Percentiles rank a stretch among this genome's conserved stretches.
These are phyloP conservation scores for Dromiciops gliroides DNA, from an alignment of 2,113 vertebrate genomes.

Conservation along the genomic window DNA sequence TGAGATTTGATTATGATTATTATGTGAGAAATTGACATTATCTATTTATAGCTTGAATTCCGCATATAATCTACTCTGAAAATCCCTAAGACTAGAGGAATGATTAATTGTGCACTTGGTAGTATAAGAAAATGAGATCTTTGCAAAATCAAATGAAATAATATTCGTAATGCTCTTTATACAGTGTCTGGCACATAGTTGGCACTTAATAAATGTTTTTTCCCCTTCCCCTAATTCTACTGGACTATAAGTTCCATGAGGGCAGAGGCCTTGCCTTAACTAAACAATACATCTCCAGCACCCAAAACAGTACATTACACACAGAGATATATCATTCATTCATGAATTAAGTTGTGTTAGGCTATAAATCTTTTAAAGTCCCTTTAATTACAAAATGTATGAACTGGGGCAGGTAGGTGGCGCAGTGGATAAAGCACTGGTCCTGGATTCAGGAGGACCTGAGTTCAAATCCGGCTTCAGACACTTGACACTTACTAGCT, in stretches of 20 bases:
- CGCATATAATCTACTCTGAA: background rate
- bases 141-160: background rate
- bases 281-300: background rate
- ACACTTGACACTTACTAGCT: no score
- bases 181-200: background rate
- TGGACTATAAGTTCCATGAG: background rate
- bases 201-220: background rate
- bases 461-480: no score
- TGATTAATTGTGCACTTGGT: background rate
- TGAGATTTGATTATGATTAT: background rate
- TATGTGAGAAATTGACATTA: background rate
- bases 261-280: background rate
- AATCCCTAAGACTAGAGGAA: background rate
- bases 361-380: background rate
- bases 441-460: no score
- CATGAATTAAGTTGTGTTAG: background rate
- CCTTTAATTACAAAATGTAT: background rate
- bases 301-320: background rate
- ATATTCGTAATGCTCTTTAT: background rate
- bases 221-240: background rate
- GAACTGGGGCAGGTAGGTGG: no score
- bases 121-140: background rate
- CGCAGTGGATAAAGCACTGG: no score
- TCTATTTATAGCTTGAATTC: background rate
- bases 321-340: background rate